Evolutionary conservation across 2,113 vertebrate species (phyloP), one percentile per base, ranked within the genome.

Genomic region (Haplochromis vanheusdeni): DNA sequence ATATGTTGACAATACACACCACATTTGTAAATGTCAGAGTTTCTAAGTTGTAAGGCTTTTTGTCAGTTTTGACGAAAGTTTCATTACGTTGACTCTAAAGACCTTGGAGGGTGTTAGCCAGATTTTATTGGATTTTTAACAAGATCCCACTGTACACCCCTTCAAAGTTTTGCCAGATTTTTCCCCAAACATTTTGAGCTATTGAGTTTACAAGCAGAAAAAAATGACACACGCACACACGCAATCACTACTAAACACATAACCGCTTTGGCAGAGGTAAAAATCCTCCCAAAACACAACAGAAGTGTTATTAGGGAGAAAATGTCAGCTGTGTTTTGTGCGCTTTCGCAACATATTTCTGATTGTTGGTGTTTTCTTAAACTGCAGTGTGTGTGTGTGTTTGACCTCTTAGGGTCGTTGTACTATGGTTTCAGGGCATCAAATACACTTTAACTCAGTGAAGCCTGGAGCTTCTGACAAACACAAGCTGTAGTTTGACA

Each of bases 11-110:
- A 60, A 33, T 60, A 60, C 28, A 60, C 56, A 60, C 56, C 16
- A 33, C 9, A 33, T 60, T 60, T 60, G 28, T 60, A 10, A 60
- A 33, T 33, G 28, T 1, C 56, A 60, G 56, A 58, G 26, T 31
- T 60, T 60, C 56, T 60, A 33, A 28, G 5, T 33, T 33, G 56
- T 19, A 0, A 60, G 16, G 16, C 56, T 62, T 62, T 62, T 33
- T 33, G 16, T 62, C 28, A 62, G 14, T 35, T 35, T 62, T 62
- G 58, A 0, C 0, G 1, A 62, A 35, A 35, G 35, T 35, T 35
- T 62, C 6, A 62, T 35, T 35, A 35, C n/a, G 31, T 12, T 35
- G 58, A 62, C 17, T 62, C 26, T 62, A 19, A 62, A 62, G 58
- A 62, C 9, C 16, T 62, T 19, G 58, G 28, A 62, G 28, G 58